Percentiles rank a stretch among this genome's conserved stretches.
Conservation (phyloP, 1,140 invertebrate genomes). For the Heliothis virescens region DNA sequence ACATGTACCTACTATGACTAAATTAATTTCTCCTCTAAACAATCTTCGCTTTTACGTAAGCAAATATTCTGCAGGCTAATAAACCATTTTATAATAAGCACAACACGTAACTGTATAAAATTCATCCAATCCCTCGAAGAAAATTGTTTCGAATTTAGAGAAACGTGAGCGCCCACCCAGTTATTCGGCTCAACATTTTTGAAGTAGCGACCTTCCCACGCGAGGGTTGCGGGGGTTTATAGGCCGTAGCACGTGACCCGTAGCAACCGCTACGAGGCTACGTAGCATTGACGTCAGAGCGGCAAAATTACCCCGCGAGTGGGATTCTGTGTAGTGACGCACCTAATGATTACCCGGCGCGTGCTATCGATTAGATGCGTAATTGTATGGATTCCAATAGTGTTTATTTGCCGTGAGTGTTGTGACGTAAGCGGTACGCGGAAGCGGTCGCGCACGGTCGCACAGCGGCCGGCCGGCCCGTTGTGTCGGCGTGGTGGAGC, state of each 20-base stretch:
- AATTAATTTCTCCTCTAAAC: slow-evolving; percentile 24
- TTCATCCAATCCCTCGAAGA: slow-evolving; percentile 43
- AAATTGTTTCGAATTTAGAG: slow-evolving; percentile 54
- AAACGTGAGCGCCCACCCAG: slow-evolving; percentile 55
- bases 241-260: slow-evolving; percentile 56
- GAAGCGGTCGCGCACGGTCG: slow-evolving; percentile 74
- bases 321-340: slow-evolving; percentile 49
- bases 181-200: slow-evolving; percentile 52
- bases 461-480: slow-evolving; percentile 57
- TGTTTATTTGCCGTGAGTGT: slow-evolving; percentile 50
- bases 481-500: slow-evolving; percentile 58
- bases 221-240: slow-evolving; percentile 50
- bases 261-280: slow-evolving; percentile 57
- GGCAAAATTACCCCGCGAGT: slow-evolving; percentile 48
- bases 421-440: slow-evolving; percentile 66
- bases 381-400: slow-evolving; percentile 46
- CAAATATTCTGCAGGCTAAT: slow-evolving; percentile 35
- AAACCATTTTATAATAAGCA: slow-evolving; percentile 39
- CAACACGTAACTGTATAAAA: slow-evolving; percentile 53
- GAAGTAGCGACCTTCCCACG: slow-evolving; percentile 59
- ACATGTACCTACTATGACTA: background rate
- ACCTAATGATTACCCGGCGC: slow-evolving; percentile 42
- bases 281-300: slow-evolving; percentile 66
- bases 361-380: slow-evolving; percentile 54
- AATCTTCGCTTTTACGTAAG: slow-evolving; percentile 33